Evolutionary conservation across 2,888 invertebrate species (phyloP), one percentile per base, ranked within the genome.

Genomic region (Pterobdella sp.): DNA sequence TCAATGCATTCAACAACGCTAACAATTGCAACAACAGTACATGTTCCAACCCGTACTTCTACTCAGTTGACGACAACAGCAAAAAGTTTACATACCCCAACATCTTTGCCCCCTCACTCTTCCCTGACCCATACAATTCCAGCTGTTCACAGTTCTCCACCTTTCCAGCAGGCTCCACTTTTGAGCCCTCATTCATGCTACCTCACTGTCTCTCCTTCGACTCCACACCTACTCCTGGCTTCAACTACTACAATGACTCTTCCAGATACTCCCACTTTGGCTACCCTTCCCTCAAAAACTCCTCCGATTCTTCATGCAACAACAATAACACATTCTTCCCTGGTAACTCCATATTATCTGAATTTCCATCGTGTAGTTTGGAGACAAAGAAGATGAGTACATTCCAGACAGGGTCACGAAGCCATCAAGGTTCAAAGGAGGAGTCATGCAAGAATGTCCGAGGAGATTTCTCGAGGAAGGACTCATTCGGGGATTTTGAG

Each of bases 71-170:
- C 34, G 71, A 71, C n/a, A 34, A 60, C 7, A 52, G 52, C 29
- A 71, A 71, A 36, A 71, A 71, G 34, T 71, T 71, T 31, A 37
- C 63, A 3, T 71, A 71, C 34, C 71, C 71, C 10, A 71, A 71
- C 36, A 60, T 71, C 42, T 71, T 71, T 52, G 71, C 71, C 4
- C 71, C 71, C 35, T 26, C 71, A 18, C 37, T 71, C n/a, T 71
- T 71, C 56, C 22, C 71, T n/a, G 71, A 71, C 56, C 71, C 71
- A 0, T 71, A 71, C 36, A 71, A 37, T 34, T 60, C 71, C n/a
- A 71, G 71, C 36, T 71, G 71, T 60, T 52, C 71, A 26, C 71
- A 71, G 36, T 71, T 71, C 56, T 71, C 71, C 31, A 71, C 71
- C 22, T 71, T 71, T 63, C 71, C 71, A 18, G 71, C 34, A 1